A percentile compares a stretch with the other conserved stretches of the same genome.
Conservation (phyloP, 2,113 vertebrate genomes). For the Paradisaea rubra region DNA sequence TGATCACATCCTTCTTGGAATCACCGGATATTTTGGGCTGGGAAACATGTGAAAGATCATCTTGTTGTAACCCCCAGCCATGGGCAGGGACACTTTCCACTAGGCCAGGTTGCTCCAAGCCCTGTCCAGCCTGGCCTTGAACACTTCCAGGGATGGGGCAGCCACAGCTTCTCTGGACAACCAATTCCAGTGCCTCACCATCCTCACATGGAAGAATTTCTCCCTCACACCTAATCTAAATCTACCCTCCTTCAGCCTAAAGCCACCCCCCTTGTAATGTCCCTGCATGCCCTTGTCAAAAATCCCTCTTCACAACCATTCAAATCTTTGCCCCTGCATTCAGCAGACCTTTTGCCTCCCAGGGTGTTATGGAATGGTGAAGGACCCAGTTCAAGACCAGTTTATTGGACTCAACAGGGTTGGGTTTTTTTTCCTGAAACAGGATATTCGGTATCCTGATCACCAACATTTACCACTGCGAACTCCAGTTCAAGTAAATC, state of each 20-base stretch:
- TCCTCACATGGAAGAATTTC: neutral
- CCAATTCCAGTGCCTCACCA: neutral
- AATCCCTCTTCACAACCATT: neutral
- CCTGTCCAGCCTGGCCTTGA: neutral
- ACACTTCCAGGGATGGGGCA: neutral
- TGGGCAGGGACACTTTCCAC: neutral
- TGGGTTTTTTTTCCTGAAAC: accelerated
- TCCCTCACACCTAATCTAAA: neutral
- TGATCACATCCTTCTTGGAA: neutral
- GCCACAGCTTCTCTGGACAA: neutral
- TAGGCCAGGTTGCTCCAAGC: neutral
- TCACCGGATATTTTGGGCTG: neutral
- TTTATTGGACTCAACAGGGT: neutral
- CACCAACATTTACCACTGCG: neutral
- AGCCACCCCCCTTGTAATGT: neutral
- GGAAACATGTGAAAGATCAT: neutral
- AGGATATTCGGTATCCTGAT: neutral
- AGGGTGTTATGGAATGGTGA: accelerated
- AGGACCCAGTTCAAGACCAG: neutral
- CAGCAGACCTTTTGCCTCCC: neutral
- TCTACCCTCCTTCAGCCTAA: neutral
- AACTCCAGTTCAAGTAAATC: neutral
- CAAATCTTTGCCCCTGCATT: neutral
- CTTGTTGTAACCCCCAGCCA: neutral
- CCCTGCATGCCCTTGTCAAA: neutral